Evolutionary conservation across 2,888 invertebrate genomes (phyloP).

Genomic region (Suillia variegata): DNA sequence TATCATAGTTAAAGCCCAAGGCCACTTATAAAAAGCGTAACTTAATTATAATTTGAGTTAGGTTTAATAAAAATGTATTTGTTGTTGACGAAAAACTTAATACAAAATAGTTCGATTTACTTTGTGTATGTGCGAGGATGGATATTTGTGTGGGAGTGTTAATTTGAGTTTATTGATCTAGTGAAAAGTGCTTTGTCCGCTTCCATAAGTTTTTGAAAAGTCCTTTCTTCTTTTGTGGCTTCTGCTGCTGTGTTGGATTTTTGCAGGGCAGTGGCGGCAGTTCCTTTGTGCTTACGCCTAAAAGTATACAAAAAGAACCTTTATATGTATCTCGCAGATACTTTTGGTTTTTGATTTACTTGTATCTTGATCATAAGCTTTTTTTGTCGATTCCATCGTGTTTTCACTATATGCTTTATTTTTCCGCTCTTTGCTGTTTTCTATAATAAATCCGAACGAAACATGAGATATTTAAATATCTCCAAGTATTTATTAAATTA

Average conservation of each 20-base stretch:
- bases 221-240: conserved; percentile 78
- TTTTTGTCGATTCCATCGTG: conserved; percentile 42
- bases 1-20: too few relatives aligned
- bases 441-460: conserved; percentile 24
- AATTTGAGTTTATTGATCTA: conserved; percentile 72
- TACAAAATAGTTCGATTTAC: too few relatives aligned
- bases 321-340: not conserved
- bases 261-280: not conserved
- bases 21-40: too few relatives aligned
- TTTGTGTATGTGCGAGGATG: too few relatives aligned
- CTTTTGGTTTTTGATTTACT: too few relatives aligned
- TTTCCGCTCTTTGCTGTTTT: conserved; percentile 44
- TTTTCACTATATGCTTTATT: conserved; percentile 47
- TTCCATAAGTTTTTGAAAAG: conserved; percentile 91
- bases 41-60: too few relatives aligned
- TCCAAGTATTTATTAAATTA: not conserved
- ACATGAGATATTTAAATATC: not conserved
- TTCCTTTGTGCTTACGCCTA: conserved; percentile 8
- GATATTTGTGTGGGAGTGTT: conserved; percentile 13
- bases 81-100: too few relatives aligned
- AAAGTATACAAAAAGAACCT: too few relatives aligned
- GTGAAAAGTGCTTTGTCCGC: conserved; percentile 82
- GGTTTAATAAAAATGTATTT: too few relatives aligned
- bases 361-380: conserved; percentile 44
- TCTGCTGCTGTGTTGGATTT: too few relatives aligned